These are phyloP conservation scores for Bothrops jararaca DNA, from an alignment of 2,113 vertebrate species.

Conservation along the genomic window DNA sequence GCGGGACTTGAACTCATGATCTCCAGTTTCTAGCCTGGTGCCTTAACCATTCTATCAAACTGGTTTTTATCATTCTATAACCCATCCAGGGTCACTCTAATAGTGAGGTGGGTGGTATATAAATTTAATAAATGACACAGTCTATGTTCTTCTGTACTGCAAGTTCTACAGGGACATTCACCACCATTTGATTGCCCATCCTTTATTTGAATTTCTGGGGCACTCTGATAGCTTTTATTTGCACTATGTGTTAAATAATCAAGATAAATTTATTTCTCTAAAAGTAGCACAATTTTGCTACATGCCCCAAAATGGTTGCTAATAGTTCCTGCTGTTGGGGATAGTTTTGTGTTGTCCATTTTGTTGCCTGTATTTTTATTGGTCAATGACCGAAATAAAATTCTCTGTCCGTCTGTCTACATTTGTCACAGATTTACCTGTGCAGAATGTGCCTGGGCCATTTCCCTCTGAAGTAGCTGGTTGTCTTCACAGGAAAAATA, in stretches of 20 bases:
- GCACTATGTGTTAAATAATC: background rate
- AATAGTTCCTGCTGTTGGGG: background rate
- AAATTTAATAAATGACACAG: background rate
- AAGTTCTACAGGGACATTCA: background rate
- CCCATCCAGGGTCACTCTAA: background rate
- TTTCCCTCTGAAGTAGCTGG: background rate
- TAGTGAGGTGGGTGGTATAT: background rate
- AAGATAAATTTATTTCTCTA: background rate
- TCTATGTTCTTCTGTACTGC: background rate
- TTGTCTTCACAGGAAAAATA: background rate
- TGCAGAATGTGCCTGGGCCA: conserved; percentile 5
- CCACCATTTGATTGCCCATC: background rate
- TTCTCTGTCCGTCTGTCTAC: background rate
- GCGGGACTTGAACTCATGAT: background rate
- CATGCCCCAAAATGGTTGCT: background rate
- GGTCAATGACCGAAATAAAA: background rate
- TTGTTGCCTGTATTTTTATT: background rate
- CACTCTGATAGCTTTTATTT: background rate
- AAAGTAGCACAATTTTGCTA: background rate
- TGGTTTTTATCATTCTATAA: background rate
- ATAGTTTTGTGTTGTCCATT: background rate
- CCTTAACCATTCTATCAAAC: background rate
- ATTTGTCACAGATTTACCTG: conserved; percentile 3
- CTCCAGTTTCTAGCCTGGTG: background rate
- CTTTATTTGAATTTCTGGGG: background rate